phyloP scores from a whole-genome alignment of 2,888 invertebrate genomes.

The Dolichomitus sp. region DNA sequence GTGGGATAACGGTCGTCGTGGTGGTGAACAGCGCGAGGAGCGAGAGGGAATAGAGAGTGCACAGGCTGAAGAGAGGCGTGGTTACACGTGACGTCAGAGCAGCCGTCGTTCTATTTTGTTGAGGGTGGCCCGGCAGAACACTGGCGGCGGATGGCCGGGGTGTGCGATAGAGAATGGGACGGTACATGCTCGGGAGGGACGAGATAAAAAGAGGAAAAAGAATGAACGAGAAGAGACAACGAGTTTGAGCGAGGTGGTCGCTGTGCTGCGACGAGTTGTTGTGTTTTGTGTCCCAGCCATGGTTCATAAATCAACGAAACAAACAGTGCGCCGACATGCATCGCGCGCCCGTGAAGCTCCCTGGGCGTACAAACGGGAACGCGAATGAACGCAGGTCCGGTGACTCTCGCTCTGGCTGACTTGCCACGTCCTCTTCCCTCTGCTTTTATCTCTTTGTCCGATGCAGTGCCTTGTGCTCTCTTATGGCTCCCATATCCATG shows the following conservation, averaged over 20 bases:
- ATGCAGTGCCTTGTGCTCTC: conserved; percentile 27
- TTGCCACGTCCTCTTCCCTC: conserved; percentile 41
- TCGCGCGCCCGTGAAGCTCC: conserved; percentile 69
- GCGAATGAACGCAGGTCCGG: conserved; percentile 77
- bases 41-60: conserved; percentile 36
- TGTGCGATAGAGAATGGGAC: conserved; percentile 56
- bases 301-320: conserved; percentile 85
- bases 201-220: conserved; percentile 64
- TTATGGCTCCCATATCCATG: conserved; percentile 19
- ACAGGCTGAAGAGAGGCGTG: conserved; percentile 61
- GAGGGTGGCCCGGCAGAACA: conserved; percentile 65
- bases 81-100: conserved; percentile 82
- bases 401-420: conserved; percentile 60
- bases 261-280: conserved; percentile 70
- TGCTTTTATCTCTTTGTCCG: conserved; percentile 23
- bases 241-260: conserved; percentile 55
- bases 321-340: conserved; percentile 82
- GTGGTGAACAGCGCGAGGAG: conserved; percentile 47
- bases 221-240: conserved; percentile 60
- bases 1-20: conserved; percentile 51
- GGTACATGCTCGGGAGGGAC: conserved; percentile 57
- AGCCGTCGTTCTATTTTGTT: conserved; percentile 81
- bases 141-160: conserved; percentile 69
- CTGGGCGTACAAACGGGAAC: conserved; percentile 51
- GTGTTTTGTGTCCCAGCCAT: conserved; percentile 84